Base-by-base conservation (phyloP, 2,797 vertebrate species). In the Triplophysa bombifrons region DNA sequence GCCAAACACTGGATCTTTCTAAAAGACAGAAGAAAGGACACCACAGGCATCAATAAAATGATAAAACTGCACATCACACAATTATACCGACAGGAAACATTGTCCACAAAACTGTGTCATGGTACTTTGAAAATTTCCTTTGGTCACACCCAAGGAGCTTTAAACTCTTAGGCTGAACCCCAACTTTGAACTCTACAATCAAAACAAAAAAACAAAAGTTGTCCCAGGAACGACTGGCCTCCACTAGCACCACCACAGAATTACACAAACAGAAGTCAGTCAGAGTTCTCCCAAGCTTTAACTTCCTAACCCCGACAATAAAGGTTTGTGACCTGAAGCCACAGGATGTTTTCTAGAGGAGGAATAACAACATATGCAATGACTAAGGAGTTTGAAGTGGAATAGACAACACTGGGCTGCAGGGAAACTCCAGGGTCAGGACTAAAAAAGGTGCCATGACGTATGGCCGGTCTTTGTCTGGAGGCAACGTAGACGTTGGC, bases 351-450 rank as follows among this genome's bases (percentile, higher is more conserved):
- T 93, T 94, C 86, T 90, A 86, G 89, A 88, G 86, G 86, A 89
- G 84, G 90, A 92, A 93, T 88, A 93, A 94, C 93, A 93, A 93
- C 91, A 90, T 88, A 89, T 84, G 88, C 89, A 88, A 85, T 94
- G 93, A 93, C 92, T 94, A 93, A 94, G 91, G 88, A 86, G 86
- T 90, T 90, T 87, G 80, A 80, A 92, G 88, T 89, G 88, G 89
- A 89, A 91, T 83, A 91, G 91, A 93, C 92, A 92, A 93, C 92
- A 91, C 88, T 90, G 87, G 85, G 81, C 89, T 88, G 89, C 86
- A 87, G 93, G 93, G 94, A 94, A 95, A 95, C 93, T 94, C 93
- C 94, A 92, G 91, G 93, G 92, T 92, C 91, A 88, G 88, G 82
- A 86, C 91, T 93, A 93, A 93, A 92, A 92, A 93, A 94, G 91